Evolutionary conservation across 2,797 vertebrate genomes (phyloP).

Genomic region (Heteromormyrus szaboi): DNA sequence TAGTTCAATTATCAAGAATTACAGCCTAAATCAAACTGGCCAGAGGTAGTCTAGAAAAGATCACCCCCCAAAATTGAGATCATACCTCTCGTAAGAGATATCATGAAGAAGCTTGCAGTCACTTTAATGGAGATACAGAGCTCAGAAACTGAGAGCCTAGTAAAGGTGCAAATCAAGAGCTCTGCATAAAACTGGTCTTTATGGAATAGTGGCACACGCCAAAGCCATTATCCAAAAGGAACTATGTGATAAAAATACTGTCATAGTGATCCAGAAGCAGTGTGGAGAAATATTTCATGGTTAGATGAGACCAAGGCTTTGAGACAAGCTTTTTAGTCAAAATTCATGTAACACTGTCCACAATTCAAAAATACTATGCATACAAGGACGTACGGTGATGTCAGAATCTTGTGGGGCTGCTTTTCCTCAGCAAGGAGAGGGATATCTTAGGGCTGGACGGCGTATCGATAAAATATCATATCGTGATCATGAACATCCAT

Average conservation of each 20-base stretch:
- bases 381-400: background rate
- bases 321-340: background rate
- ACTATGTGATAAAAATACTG: background rate
- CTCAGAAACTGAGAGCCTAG: background rate
- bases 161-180: background rate
- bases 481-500: background rate
- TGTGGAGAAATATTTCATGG: background rate
- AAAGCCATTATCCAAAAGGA: background rate
- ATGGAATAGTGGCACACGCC: background rate
- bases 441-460: background rate
- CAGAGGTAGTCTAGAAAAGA: background rate
- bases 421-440: background rate
- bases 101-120: background rate
- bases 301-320: background rate
- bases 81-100: background rate
- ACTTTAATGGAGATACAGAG: background rate
- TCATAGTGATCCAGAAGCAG: background rate
- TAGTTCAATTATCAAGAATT: background rate
- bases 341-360: background rate
- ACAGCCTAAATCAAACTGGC: background rate
- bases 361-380: background rate
- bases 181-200: background rate
- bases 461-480: background rate
- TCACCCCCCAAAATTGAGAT: background rate
- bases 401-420: background rate